A percentile compares a stretch with the other conserved stretches of the same genome.
Conservation (phyloP, 2,888 invertebrate species). For the Clanis bilineata region DNA sequence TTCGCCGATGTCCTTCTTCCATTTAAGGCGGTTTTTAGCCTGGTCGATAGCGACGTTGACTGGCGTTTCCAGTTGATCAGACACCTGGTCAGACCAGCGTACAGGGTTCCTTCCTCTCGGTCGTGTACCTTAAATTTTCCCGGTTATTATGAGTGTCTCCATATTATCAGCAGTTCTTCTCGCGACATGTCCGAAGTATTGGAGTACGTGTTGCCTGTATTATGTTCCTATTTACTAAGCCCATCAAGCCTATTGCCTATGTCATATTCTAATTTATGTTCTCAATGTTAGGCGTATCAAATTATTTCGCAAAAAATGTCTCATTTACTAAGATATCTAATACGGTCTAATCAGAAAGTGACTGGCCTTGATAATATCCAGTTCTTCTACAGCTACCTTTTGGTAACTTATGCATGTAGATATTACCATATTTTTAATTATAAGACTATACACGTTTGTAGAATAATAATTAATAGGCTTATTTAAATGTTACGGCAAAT, state of each 20-base stretch:
- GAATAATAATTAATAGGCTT: neutral
- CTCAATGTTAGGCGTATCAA: neutral
- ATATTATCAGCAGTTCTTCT: no score
- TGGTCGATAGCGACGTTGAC: no score
- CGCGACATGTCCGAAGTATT: no score
- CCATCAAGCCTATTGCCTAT: neutral
- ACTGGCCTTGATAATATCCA: constrained; percentile 14
- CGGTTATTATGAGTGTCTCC: no score
- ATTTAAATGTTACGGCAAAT: neutral
- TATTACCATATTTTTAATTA: neutral
- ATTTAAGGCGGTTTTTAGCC: no score
- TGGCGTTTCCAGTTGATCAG: no score
- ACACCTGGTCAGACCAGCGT: no score
- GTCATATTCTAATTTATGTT: neutral
- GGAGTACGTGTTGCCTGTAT: no score
- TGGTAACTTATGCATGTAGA: neutral
- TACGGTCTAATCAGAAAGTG: neutral
- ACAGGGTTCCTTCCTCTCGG: no score
- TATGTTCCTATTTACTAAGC: no score
- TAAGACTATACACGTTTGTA: neutral
- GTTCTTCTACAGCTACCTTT: neutral
- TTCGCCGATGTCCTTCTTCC: no score
- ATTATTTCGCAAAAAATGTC: neutral
- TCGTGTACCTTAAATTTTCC: no score
- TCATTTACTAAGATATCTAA: neutral